These are phyloP conservation scores for Brachirus orientalis DNA, from an alignment of 2,113 vertebrate species.

Conservation along the genomic window DNA sequence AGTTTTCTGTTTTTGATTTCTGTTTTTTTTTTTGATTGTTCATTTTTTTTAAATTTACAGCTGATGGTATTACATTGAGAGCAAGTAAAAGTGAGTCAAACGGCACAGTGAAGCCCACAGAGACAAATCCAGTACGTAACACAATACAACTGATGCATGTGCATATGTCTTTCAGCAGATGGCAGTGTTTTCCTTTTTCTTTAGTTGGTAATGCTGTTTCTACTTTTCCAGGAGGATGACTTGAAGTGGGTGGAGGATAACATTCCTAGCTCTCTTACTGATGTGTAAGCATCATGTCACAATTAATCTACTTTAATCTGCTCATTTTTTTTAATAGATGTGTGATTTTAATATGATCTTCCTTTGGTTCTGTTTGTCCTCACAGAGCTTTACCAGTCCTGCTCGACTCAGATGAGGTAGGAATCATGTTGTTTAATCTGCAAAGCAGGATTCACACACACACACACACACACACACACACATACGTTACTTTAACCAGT, in stretches of 20 bases:
- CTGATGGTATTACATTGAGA: slow-evolving; percentile 89
- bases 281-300: slow-evolving; percentile 77
- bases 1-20: background rate
- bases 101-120: slow-evolving; percentile 76
- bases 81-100: slow-evolving; percentile 83
- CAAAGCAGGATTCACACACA: background rate
- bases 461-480: too few relatives aligned
- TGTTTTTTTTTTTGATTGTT: too few relatives aligned
- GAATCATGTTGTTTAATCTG: slow-evolving; percentile 4
- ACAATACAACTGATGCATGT: background rate
- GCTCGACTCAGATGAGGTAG: slow-evolving; percentile 87
- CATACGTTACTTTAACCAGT: too few relatives aligned
- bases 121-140: slow-evolving; percentile 81
- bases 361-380: slow-evolving; percentile 21
- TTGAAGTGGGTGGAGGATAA: slow-evolving; percentile 88
- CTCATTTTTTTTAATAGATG: background rate
- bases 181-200: slow-evolving; percentile 62
- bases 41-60: slow-evolving; percentile 61
- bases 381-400: slow-evolving; percentile 83
- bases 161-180: slow-evolving; percentile 53
- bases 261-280: slow-evolving; percentile 83
- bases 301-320: background rate
- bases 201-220: slow-evolving; percentile 3
- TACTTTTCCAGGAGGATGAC: slow-evolving; percentile 81
- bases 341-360: slow-evolving; percentile 18